Evolutionary conservation across 1,140 invertebrate genomes (phyloP).

Genomic region (Condylostylus longicornis): DNA sequence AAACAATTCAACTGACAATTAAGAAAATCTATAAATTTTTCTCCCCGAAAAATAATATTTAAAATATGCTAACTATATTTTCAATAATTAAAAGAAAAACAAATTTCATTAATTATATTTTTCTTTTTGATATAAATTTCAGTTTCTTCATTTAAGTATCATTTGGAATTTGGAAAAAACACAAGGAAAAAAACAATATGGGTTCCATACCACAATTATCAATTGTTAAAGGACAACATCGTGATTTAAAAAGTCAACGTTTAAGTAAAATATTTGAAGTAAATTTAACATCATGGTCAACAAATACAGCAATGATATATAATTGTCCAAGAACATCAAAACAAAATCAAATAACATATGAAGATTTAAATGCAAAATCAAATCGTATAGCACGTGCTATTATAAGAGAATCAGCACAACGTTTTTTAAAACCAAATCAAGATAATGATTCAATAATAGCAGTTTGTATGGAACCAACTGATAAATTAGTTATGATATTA

Average conservation of each 20-base stretch:
- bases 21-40: no score
- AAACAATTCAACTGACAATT: no score
- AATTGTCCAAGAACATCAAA: constrained; percentile 28
- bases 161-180: background rate
- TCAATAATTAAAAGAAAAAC: no score
- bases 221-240: constrained; percentile 39
- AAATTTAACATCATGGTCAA: constrained; percentile 24
- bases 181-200: no score
- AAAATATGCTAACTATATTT: no score
- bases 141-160: no score
- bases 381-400: constrained; percentile 44
- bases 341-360: constrained; percentile 38
- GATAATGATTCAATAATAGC: constrained; percentile 54
- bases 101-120: no score
- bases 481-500: constrained; percentile 50
- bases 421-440: constrained; percentile 33
- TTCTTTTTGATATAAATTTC: background rate
- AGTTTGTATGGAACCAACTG: constrained; percentile 59
- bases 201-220: constrained; percentile 49
- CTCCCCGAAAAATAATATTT: no score
- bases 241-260: constrained; percentile 28
- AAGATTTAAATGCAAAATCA: constrained; percentile 40
- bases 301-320: constrained; percentile 39
- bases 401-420: constrained; percentile 28
- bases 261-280: constrained; percentile 40